Evolutionary conservation across 2,797 vertebrate genomes (phyloP).

Genomic region (Bufotes viridis): DNA sequence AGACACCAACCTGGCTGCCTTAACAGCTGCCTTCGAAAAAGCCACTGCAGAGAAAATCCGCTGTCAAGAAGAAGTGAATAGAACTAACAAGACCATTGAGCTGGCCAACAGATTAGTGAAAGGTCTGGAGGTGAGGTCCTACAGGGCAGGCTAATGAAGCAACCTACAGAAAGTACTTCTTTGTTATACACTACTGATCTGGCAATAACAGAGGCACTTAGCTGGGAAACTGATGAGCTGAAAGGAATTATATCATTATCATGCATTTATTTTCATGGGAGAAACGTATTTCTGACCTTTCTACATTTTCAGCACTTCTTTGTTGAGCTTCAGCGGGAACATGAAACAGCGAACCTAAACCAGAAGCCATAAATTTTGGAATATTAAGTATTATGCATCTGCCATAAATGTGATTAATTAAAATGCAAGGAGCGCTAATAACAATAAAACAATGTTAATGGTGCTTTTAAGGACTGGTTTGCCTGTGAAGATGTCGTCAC

Average conservation of each 20-base stretch:
- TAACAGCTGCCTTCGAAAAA: conserved; percentile 83
- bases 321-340: conserved; percentile 75
- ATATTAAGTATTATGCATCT: conserved; percentile 64
- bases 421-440: conserved; percentile 68
- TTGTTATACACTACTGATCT: conserved; percentile 84
- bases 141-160: conserved; percentile 79
- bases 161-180: conserved; percentile 79
- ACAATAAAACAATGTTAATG: conserved; percentile 75
- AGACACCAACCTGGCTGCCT: conserved; percentile 86
- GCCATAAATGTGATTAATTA: conserved; percentile 71
- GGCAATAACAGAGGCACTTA: conserved; percentile 83
- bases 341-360: conserved; percentile 73
- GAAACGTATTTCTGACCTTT: conserved; percentile 84
- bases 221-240: conserved; percentile 85
- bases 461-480: conserved; percentile 67
- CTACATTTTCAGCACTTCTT: conserved; percentile 73
- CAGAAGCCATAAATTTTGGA: conserved; percentile 62
- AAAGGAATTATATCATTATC: conserved; percentile 85
- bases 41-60: conserved; percentile 89
- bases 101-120: conserved; percentile 95
- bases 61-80: conserved; percentile 93
- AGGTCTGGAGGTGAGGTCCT: conserved; percentile 87
- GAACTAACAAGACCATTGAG: conserved; percentile 94
- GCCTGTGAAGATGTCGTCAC: conserved; percentile 66
- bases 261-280: conserved; percentile 81